These are phyloP conservation scores for Pandemis cinnamomeana DNA, from an alignment of 2,888 invertebrate species.

Conservation along the genomic window DNA sequence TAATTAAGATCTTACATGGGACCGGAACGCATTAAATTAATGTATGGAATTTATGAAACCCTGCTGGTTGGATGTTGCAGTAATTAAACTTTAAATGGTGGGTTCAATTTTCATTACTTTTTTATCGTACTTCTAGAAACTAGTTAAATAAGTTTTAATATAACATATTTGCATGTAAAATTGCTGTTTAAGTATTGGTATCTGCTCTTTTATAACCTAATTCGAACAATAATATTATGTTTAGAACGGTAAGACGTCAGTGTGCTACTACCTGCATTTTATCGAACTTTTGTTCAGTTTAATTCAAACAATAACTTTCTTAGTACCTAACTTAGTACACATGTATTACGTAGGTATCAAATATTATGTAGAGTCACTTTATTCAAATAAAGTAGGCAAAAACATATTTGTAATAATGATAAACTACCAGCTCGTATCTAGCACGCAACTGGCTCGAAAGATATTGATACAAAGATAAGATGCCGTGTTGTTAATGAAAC, in stretches of 20 bases:
- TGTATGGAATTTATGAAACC: slow-evolving; percentile 71
- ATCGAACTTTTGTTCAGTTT: not conserved
- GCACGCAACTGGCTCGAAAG: slow-evolving; percentile 25
- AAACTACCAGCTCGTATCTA: slow-evolving; percentile 35
- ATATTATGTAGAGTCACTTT: not conserved
- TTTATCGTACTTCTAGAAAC: slow-evolving; percentile 15
- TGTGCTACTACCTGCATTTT: not conserved
- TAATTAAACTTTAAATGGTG: slow-evolving; percentile 75
- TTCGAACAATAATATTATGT: not conserved
- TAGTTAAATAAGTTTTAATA: slow-evolving; percentile 16
- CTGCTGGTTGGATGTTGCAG: slow-evolving; percentile 66
- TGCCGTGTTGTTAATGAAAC: slow-evolving; percentile 29
- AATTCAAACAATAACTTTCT: not conserved
- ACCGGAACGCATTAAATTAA: slow-evolving; percentile 75
- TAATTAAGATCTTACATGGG: slow-evolving; percentile 76
- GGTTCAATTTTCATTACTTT: slow-evolving; percentile 53
- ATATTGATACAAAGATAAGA: slow-evolving; percentile 41
- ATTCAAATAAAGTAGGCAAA: not conserved
- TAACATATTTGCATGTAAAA: slow-evolving; percentile 11
- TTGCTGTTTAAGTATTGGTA: no score
- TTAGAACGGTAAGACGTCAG: not conserved
- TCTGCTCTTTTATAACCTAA: not conserved
- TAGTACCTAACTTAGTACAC: no score
- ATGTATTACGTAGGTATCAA: not conserved
- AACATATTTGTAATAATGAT: slow-evolving; percentile 17